Evolutionary conservation across 2,113 vertebrate genomes (phyloP), one percentile per base, ranked within the genome.

Genomic region (Ariopsis seemanni): DNA sequence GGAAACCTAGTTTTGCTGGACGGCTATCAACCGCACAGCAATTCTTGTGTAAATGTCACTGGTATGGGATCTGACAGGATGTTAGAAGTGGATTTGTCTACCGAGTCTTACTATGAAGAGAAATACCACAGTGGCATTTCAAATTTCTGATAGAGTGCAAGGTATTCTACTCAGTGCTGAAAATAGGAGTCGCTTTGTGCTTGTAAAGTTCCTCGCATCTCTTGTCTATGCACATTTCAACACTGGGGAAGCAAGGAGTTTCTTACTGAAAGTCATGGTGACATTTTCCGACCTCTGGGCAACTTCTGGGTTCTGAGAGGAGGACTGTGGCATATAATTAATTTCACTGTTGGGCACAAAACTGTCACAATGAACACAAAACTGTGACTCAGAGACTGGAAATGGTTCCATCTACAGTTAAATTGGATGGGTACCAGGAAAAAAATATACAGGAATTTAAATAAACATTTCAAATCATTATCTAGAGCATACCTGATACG

Each of bases 31-130:
- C 50, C 1, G 20, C 48, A 50, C 42, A n/a, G 20, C 74, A 77
- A 52, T 52, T n/a, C 12, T n/a, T 15, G 5, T 79, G 77, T 79
- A 79, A 79, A 55, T 57, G 52, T 79, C 77, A 79, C 77, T 78
- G 25, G 50, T 15, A 53, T 7, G 25, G 50, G 22, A n/a, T 53
- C 12, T n/a, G 48, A 78, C 50, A 27, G 5, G 74, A 78, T n/a
- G 74, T 53, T n/a, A 7, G 25, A 53, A 77, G 52, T 77, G 10
- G 74, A 22, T 25, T 52, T 8, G 5, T 52, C 74, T 52, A n/a
- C 1, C n/a, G 22, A 52, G 25, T 50, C 48, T 72, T 22, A 52
- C 48, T 12, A 52, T 5, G 11, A 52, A 52, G 22, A 77, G 48
- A 77, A 78, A 78, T 78, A 50, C 50, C 74, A 78, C 50, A 53